Evolutionary conservation across 2,888 invertebrate genomes (phyloP), one percentile per base, ranked within the genome.

Genomic region (Ichneumon xanthorius): DNA sequence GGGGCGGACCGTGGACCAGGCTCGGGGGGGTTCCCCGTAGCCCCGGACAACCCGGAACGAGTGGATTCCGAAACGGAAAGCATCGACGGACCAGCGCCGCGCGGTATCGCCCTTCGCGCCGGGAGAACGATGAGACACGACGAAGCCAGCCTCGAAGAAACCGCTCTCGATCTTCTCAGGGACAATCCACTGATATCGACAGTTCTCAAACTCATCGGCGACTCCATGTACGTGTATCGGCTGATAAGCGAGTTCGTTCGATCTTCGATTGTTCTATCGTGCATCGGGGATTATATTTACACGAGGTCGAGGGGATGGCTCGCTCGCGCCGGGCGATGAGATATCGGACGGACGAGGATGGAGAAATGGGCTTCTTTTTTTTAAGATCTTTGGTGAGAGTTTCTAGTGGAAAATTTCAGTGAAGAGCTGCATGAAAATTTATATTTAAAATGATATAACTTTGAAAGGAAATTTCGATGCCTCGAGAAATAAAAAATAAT

Each of bases 221-320:
- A 71, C 9, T 72, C 90, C 22, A 14, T 89, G 2, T 79, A 83
- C 33, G 50, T 88, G 0, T 86, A 86, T 16, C 80, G 85, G 11
- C 53, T 79, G 40, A 73, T 87, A 22, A 76, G 80, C 0, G 82
- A 86, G 5, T 68, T 83, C 67, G 68, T 90, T 6, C 87, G 89
- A n/a, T 84, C 88, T 5, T 90, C 88, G 40, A 71, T 80, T 22
- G 68, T 87, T 6, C 71, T 91, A 0, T 72, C 79, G 0, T 91
- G 91, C 77, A 81, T 86, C 11, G 88, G 65, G 50, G 85, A 89
- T 16, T 91, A 91, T 50, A 14, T 89, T 7, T 75, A 78, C 72
- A 37, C 19, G 2, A 89, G 88, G 16, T 19, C 84, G 7, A 14
- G 81, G n/a, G 67, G 63, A 0, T 91, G 89, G 89, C 85, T 91